Evolutionary conservation across 2,113 vertebrate species (phyloP).

Genomic region (Pachypanchax playfairii): DNA sequence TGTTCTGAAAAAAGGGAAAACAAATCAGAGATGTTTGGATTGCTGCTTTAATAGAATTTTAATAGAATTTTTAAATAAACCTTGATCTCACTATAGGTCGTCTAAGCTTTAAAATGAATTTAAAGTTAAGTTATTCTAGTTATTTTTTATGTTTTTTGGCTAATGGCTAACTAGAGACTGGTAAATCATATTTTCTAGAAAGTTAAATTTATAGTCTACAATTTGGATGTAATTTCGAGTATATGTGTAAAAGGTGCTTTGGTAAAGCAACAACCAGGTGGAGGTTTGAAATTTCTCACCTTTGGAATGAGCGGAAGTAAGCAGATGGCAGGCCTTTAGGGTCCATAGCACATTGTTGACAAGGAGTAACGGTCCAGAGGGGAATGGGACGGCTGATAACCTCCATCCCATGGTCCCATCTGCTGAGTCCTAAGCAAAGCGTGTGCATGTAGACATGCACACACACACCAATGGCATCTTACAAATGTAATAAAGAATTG

Average conservation of each 20-base stretch:
- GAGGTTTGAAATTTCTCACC: conserved; percentile 77
- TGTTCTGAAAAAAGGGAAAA: too few species aligned
- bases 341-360: conserved; percentile 80
- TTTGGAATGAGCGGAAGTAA: conserved; percentile 75
- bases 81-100: too few species aligned
- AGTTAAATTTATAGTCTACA: too few species aligned
- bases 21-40: too few species aligned
- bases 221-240: too few species aligned
- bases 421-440: conserved; percentile 82
- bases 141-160: too few species aligned
- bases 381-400: conserved; percentile 80
- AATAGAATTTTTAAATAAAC: too few species aligned
- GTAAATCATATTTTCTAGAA: too few species aligned
- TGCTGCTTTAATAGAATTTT: too few species aligned
- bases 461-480: conserved; percentile 48
- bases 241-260: conserved; percentile 13
- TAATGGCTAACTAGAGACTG: too few species aligned
- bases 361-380: conserved; percentile 81
- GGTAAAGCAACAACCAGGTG: conserved; percentile 71
- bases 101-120: too few species aligned
- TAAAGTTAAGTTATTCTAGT: too few species aligned
- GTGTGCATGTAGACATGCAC: conserved; percentile 68
- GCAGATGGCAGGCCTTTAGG: conserved; percentile 83
- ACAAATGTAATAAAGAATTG: conserved; percentile 45
- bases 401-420: conserved; percentile 81